Conservation (phyloP, 2,888 invertebrate genomes). For the Sminthurinus aureus region DNA sequence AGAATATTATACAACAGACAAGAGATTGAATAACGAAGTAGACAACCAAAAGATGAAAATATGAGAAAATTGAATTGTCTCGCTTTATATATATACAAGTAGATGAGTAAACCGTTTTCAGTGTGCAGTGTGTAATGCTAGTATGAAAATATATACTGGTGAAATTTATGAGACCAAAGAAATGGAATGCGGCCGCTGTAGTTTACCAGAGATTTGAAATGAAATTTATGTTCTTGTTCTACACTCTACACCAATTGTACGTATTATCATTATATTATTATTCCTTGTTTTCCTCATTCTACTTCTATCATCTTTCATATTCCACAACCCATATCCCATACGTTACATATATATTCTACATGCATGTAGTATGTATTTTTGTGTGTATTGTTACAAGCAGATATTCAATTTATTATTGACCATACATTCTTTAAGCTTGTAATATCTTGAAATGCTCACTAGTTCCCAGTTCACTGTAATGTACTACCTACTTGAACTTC, state of each 20-base stretch:
- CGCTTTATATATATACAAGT: background rate
- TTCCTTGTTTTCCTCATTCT: background rate
- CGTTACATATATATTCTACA: background rate
- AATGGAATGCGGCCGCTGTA: conserved; percentile 40
- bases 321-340: background rate
- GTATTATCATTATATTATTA: conserved; percentile 27
- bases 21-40: background rate
- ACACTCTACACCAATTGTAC: background rate
- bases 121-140: background rate
- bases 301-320: conserved; percentile 27
- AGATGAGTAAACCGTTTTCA: background rate
- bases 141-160: conserved; percentile 31
- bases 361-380: background rate
- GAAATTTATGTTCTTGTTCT: conserved; percentile 44
- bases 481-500: too few species aligned
- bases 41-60: background rate
- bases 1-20: background rate
- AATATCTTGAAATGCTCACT: background rate
- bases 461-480: background rate
- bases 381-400: background rate
- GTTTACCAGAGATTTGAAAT: conserved; percentile 30
- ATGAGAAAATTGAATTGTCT: conserved; percentile 43
- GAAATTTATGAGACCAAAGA: conserved; percentile 43
- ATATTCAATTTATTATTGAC: background rate
- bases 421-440: background rate